Evolutionary conservation across 2,888 invertebrate species (phyloP).

Genomic region (Linnaemya vulpina): DNA sequence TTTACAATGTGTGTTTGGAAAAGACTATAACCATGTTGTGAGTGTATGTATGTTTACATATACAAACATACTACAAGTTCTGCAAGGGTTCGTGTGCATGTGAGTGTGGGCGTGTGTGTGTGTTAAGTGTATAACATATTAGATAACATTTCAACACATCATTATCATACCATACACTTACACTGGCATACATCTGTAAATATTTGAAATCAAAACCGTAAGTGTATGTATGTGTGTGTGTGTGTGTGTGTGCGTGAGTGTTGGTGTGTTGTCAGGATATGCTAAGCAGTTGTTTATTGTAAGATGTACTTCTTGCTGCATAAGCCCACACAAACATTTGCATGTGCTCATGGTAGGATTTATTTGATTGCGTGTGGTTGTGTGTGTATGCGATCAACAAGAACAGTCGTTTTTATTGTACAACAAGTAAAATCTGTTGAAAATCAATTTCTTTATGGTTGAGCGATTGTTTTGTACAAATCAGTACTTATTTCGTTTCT

Average conservation of each 20-base stretch:
- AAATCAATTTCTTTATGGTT: slow-evolving; percentile 68
- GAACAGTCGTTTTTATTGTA: slow-evolving; percentile 9
- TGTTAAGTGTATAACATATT: slow-evolving; percentile 14
- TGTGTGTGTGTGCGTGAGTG: background rate
- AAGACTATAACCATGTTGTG: slow-evolving; percentile 31
- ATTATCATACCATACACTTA: slow-evolving; percentile 59
- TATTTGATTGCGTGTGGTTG: background rate
- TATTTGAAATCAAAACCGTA: slow-evolving; percentile 8
- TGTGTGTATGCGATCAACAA: background rate
- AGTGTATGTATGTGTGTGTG: background rate
- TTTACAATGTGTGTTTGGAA: slow-evolving; percentile 44
- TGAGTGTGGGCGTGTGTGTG: background rate
- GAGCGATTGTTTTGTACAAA: slow-evolving; percentile 64
- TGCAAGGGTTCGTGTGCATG: background rate
- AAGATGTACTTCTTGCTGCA: slow-evolving; percentile 34
- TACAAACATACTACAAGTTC: background rate
- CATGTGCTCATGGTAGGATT: background rate
- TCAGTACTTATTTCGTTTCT: slow-evolving; percentile 27
- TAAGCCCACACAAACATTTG: slow-evolving; percentile 29
- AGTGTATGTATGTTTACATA: slow-evolving; percentile 4
- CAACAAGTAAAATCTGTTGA: slow-evolving; percentile 60
- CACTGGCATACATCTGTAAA: slow-evolving; percentile 6
- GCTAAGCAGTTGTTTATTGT: slow-evolving; percentile 63
- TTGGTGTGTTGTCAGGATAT: slow-evolving; percentile 32
- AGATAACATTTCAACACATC: slow-evolving; percentile 69